Base-by-base conservation (phyloP, 2,113 vertebrate genomes). In the Psilopogon haemacephalus region DNA sequence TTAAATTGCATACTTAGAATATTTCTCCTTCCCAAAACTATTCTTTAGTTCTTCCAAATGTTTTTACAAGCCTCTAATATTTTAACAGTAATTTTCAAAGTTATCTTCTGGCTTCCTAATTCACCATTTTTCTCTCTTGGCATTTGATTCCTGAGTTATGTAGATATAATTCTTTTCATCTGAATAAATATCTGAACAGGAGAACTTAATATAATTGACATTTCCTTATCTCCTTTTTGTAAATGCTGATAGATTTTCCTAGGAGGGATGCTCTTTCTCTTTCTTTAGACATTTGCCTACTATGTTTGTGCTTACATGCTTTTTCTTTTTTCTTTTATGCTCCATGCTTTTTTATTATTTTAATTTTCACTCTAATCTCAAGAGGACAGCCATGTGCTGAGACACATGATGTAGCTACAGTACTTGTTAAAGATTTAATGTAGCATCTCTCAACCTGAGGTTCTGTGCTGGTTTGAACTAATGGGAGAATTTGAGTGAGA, bases 311-410 rank as follows among this genome's bases (percentile, higher is more conserved):
- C 9, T 9, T 63, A 59, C 15, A 32, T 9, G 15, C 2, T 83
- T 65, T 77, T 69, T 69, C 9, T 40, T 67, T 89, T 84, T 90
- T 54, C 46, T 77, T 95, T 92, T 71, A 32, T 75, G 54, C 18
- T 75, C 92, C 13, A 6, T 52, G 35, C 55, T 71, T 88, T 83
- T 73, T 62, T 4, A 72, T 38, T 4, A 64, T 89, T 88, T 88
- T 90, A 6, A 88, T 94, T 96, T 94, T 90, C 88, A 71, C 42
- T 90, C 88, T 90, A 90, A 77, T 93, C 70, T 94, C 86, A 65
- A 81, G 80, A 88, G 88, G 27, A 86, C 13, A 54, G n/a, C 3
- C 6, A 16, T 52, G 27, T 78, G 58, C 59, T 81, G 54, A 91
- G 69, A 55, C 27, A 40, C 32, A 33, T 38, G 12, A 23, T 59